phyloP scores from a whole-genome alignment of 2,113 vertebrate genomes.

The Oreochromis niloticus region DNA sequence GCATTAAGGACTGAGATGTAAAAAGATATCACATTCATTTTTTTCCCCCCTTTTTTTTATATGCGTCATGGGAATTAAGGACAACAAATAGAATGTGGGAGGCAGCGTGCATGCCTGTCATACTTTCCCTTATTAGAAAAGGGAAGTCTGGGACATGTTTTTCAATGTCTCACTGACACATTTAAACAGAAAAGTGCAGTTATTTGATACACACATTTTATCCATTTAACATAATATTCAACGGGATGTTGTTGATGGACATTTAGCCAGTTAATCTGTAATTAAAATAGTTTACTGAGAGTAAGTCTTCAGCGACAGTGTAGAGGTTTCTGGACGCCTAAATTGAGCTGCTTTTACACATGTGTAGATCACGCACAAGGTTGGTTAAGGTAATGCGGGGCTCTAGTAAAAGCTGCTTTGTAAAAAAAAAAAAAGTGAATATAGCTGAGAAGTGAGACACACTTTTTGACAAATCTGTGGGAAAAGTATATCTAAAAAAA shows the following conservation, averaged over 20 bases:
- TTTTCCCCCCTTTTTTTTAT: slow-evolving; percentile 62
- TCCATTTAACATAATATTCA: background rate
- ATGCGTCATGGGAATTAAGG: slow-evolving; percentile 71
- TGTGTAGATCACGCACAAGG: background rate
- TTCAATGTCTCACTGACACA: slow-evolving; percentile 44
- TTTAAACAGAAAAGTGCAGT: slow-evolving; percentile 12
- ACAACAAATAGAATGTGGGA: slow-evolving; percentile 76
- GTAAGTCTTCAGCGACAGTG: background rate
- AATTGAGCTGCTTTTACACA: background rate
- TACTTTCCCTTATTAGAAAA: slow-evolving; percentile 61
- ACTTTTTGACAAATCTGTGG: background rate
- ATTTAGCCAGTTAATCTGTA: background rate
- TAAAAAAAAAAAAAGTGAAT: background rate
- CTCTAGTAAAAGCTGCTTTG: background rate
- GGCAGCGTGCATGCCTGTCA: slow-evolving; percentile 63
- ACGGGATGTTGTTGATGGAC: background rate
- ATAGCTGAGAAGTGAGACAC: background rate
- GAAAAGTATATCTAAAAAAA: background rate
- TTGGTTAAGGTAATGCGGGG: background rate
- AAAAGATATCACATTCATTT: slow-evolving; percentile 77
- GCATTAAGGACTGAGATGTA: slow-evolving; percentile 68
- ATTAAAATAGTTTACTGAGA: background rate
- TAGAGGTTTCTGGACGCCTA: background rate
- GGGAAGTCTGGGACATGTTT: slow-evolving; percentile 40
- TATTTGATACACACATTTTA: background rate